phyloP scores from a whole-genome alignment of 2,797 vertebrate genomes.

The Macropodus opercularis region DNA sequence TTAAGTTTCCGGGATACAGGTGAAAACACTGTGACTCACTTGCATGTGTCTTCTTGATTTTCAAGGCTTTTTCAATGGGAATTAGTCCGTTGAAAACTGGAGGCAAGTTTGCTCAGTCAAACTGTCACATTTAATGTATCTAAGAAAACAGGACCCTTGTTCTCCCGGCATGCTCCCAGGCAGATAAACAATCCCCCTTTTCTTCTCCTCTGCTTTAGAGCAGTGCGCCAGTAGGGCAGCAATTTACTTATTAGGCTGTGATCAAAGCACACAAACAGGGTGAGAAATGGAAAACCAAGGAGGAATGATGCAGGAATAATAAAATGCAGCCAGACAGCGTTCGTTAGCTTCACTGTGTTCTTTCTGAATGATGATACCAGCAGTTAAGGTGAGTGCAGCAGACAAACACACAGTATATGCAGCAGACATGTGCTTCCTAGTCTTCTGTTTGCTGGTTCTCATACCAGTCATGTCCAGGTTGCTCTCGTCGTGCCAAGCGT shows the following conservation, averaged over 20 bases:
- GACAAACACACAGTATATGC: background rate
- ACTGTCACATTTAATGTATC: slow-evolving; percentile 44
- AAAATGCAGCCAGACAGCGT: slow-evolving; percentile 15
- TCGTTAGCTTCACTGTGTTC: slow-evolving; percentile 19
- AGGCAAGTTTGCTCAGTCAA: slow-evolving; percentile 33
- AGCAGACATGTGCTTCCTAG: background rate
- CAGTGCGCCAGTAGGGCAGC: slow-evolving; percentile 19
- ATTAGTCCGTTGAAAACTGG: slow-evolving; percentile 17
- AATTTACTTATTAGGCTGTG: slow-evolving; percentile 32
- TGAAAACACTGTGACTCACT: background rate
- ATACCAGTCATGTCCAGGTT: background rate
- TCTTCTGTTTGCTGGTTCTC: background rate
- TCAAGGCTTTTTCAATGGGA: background rate
- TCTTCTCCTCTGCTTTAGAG: slow-evolving; percentile 6
- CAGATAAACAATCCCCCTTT: slow-evolving; percentile 24
- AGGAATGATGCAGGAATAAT: background rate
- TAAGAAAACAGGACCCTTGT: slow-evolving; percentile 25
- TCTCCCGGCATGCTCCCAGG: slow-evolving; percentile 18
- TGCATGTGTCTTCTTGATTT: background rate
- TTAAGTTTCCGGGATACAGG: background rate
- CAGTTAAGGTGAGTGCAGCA: background rate
- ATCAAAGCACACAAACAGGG: slow-evolving; percentile 39
- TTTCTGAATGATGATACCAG: background rate
- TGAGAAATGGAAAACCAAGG: slow-evolving; percentile 18
- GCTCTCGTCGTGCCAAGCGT: background rate